Evolutionary conservation across 2,113 vertebrate genomes (phyloP), one percentile per base, ranked within the genome.

Genomic region (Thinocorus orbignyianus): DNA sequence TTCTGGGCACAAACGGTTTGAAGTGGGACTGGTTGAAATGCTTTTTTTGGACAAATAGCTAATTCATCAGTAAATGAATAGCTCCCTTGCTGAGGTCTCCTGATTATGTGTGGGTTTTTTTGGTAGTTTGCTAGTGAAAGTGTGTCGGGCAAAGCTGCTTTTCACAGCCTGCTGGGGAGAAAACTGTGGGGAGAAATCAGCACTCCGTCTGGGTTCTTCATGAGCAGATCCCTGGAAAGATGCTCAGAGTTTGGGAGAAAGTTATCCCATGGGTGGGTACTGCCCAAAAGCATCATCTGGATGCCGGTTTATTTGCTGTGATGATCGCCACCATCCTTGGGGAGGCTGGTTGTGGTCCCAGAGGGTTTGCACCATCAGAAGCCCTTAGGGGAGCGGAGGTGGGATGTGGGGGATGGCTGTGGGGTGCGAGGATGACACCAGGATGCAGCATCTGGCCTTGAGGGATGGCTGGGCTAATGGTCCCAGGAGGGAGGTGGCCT

Each of bases 291-390:
- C 10, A 7, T 46, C 11, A 8, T 13, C 19, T 49, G 44, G 42
- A 5, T 62, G 68, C n/a, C 42, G 26, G 17, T 73, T 60, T 8
- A 3, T 72, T 54, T 35, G n/a, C 61, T 81, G 42, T 42, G 51
- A 14, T 79, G 37, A 7, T 10, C 11, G 8, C 49, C 51, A 1
- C 25, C 4, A 0, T 13, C 76, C 23, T 41, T 31, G 22, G 49
- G 71, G 31, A 61, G 24, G 23, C 62, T 64, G 41, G 7, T 48
- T 3, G 8, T 64, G 48, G 28, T 62, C 37, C 25, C 41, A 20
- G 61, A 13, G 57, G 22, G 15, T 86, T 46, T 83, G 62, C 16
- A 16, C 1, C 7, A 30, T 28, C 0, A 0, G 26, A 37, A 51
- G 12, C 11, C 41, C 51, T 15, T 9, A 6, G 20, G 28, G 33